Percentiles rank a stretch among this genome's conserved stretches.
phyloP scores from a whole-genome alignment of 2,888 invertebrate genomes.

The Cheilosia vulpina region DNA sequence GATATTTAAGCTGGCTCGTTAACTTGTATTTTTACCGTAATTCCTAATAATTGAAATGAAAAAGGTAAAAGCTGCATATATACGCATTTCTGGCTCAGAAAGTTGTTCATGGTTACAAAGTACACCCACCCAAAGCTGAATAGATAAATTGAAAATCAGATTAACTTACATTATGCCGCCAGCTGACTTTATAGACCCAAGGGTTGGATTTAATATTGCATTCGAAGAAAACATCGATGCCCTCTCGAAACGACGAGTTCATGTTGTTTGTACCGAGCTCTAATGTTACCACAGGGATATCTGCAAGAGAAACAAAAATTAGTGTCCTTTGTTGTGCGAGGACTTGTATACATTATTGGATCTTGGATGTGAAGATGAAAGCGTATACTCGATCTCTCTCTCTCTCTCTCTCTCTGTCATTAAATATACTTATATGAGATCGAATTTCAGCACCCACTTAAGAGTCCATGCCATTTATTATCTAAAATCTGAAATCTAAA shows the following conservation, averaged over 20 bases:
- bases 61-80: too few relatives aligned
- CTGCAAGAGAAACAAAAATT: slow-evolving; percentile 84
- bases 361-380: neutral
- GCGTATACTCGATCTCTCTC: too few relatives aligned
- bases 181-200: slow-evolving; percentile 90
- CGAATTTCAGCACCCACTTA: neutral
- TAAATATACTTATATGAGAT: neutral
- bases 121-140: neutral
- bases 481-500: neutral
- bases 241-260: slow-evolving; percentile 92
- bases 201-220: slow-evolving; percentile 96
- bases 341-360: neutral
- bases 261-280: slow-evolving; percentile 92
- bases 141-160: slow-evolving; percentile 13
- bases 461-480: neutral
- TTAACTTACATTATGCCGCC: slow-evolving; percentile 89
- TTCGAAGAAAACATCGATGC: slow-evolving; percentile 95
- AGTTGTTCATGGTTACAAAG: neutral
- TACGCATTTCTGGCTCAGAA: too few relatives aligned
- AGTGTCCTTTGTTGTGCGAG: neutral
- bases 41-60: too few relatives aligned
- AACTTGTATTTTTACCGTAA: too few relatives aligned
- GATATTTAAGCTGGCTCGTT: too few relatives aligned
- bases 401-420: neutral
- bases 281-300: slow-evolving; percentile 92